Base-by-base conservation (phyloP, 1,140 invertebrate species). In the Helicoverpa zea region DNA sequence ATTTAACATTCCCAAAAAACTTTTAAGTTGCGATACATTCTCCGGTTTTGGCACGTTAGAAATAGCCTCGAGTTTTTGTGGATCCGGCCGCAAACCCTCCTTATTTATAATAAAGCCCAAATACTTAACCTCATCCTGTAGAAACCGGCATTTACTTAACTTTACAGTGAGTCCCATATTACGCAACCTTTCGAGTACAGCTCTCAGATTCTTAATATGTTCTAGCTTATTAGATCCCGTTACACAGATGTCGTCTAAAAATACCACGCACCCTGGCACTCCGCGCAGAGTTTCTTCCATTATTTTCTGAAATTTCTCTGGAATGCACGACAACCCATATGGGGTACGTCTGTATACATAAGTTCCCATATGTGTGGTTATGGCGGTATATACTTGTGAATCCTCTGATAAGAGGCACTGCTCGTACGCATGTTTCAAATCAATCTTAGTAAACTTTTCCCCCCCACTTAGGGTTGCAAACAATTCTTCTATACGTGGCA, bases 401-500 rank as follows among this genome's bases (percentile, higher is more conserved):
- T 84, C 78, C 14, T 85, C 72, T 9, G 85, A 79, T 49, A 88
- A 63, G 16, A 80, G n/a, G 3, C 80, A 43, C 70, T 88, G 84
- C 78, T 84, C 80, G 66, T 84, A 89, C 5, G 86, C 88, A 54
- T 83, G 76, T 9, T 74, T 83, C 1, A 87, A 23, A 78, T 86
- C 84, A 43, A 87, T 74, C 80, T 89, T 88, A 0, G 83, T 78
- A 68, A 79, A 88, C n/a, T n/a, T n/a, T n/a, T n/a, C n/a, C n/a
- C n/a, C n/a, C n/a, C n/a, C n/a, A n/a, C n/a, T n/a, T n/a, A 90
- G 78, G 0, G 78, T 43, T 14, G 87, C 79, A 81, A 89, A 91
- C n/a, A 91, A 79, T 16, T 91, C 89, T 43, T 90, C 89, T 12
- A 90, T 89, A 5, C 83, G 84, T 11, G 88, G 89, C 9, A 88